Percentiles rank a stretch among this genome's conserved stretches.
phyloP scores from a whole-genome alignment of 2,797 vertebrate genomes.

The Cuculus canorus region DNA sequence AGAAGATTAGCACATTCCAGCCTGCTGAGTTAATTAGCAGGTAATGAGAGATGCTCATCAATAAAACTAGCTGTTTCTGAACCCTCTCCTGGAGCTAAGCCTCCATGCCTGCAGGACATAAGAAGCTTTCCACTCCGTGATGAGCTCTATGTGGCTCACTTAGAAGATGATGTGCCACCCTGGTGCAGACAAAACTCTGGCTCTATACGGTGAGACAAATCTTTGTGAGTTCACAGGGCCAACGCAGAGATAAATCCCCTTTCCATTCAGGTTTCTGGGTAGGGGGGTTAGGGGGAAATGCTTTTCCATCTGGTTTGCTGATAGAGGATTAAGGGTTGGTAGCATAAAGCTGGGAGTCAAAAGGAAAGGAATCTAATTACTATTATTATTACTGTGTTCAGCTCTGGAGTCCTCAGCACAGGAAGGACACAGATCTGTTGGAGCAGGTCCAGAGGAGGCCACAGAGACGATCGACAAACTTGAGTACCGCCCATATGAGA shows the following conservation, averaged over 20 bases:
- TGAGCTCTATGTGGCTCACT: not conserved
- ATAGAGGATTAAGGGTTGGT: not conserved
- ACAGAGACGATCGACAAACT: no score
- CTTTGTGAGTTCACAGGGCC: not conserved
- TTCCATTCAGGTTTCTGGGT: not conserved
- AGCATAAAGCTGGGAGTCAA: not conserved
- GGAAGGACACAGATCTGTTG: no score
- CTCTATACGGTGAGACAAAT: not conserved
- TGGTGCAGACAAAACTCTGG: not conserved
- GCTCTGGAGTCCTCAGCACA: no score
- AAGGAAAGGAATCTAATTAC: not conserved
- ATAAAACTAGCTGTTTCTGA: constrained; percentile 30
- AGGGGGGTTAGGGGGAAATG: not conserved
- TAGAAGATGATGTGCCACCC: not conserved
- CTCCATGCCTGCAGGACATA: not conserved
- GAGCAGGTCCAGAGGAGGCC: no score
- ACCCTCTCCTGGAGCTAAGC: not conserved
- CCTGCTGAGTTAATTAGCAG: constrained; percentile 53
- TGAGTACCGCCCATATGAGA: no score
- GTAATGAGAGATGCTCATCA: constrained; percentile 53
- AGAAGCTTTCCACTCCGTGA: not conserved
- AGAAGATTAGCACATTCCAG: not conserved
- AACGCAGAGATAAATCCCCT: not conserved
- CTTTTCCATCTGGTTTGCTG: not conserved
- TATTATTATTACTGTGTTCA: no score